Conservation (phyloP, 2,113 vertebrate genomes). For the Arothron firmamentum region DNA sequence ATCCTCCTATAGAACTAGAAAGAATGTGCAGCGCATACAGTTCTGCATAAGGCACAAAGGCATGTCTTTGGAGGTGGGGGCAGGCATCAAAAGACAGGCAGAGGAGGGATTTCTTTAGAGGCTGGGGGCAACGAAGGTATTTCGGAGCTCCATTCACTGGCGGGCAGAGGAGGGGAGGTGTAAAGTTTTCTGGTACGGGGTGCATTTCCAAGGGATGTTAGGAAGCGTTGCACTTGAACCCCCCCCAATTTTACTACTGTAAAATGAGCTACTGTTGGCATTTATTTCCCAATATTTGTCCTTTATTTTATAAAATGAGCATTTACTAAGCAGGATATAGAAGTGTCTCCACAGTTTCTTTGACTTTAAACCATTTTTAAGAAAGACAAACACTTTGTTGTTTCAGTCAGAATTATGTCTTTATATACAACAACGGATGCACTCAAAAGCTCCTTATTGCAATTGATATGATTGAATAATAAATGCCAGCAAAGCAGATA, state of each 20-base stretch:
- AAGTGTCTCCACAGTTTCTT: no score
- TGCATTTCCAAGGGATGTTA: slow-evolving; percentile 50
- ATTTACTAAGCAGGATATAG: no score
- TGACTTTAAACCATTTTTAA: no score
- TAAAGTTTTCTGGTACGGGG: slow-evolving; percentile 25
- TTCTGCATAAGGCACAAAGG: slow-evolving; percentile 76
- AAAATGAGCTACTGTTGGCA: slow-evolving; percentile 5
- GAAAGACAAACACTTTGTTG: no score
- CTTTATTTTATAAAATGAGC: no score
- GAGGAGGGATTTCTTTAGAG: slow-evolving; percentile 73
- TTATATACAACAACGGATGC: background rate
- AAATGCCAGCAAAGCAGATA: background rate
- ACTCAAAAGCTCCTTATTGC: background rate
- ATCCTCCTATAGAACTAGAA: slow-evolving; percentile 77
- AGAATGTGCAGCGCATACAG: slow-evolving; percentile 77
- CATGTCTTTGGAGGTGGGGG: slow-evolving; percentile 75
- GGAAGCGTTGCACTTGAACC: slow-evolving; percentile 21
- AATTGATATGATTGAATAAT: background rate
- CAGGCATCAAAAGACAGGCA: slow-evolving; percentile 72
- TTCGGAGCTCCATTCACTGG: slow-evolving; percentile 61
- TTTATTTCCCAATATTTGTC: slow-evolving; percentile 8
- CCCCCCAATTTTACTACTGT: background rate
- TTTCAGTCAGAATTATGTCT: no score
- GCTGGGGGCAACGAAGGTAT: slow-evolving; percentile 72
- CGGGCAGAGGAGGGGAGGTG: slow-evolving; percentile 39